Percentiles rank a stretch among this genome's conserved stretches.
Evolutionary conservation across 2,888 invertebrate species (phyloP).

Genomic region (Sclerodermus sp.): DNA sequence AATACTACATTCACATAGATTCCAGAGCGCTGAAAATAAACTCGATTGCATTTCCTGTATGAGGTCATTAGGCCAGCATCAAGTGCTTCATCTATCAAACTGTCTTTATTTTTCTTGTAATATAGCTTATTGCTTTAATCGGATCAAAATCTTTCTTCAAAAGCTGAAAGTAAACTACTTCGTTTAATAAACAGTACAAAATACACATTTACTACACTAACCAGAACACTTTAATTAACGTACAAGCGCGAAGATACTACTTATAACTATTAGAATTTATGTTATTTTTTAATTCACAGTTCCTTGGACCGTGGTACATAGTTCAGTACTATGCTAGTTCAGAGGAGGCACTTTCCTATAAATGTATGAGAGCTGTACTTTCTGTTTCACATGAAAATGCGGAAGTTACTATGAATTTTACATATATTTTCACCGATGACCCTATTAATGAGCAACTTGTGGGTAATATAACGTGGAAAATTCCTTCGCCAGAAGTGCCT

Average conservation of each 20-base stretch:
- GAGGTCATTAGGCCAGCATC: constrained; percentile 14
- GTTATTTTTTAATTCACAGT: constrained; percentile 56
- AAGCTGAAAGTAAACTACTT: not conserved
- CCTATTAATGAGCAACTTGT: constrained; percentile 76
- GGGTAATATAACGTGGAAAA: constrained; percentile 86
- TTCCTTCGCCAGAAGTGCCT: constrained; percentile 72
- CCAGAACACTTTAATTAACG: not conserved
- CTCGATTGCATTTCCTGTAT: constrained; percentile 9
- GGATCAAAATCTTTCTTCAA: too few species aligned
- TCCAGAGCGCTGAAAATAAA: constrained; percentile 13
- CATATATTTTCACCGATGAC: constrained; percentile 83
- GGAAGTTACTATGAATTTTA: constrained; percentile 85
- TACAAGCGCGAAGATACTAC: too few species aligned
- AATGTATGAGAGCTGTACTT: constrained; percentile 81
- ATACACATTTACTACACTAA: not conserved
- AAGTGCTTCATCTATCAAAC: not conserved
- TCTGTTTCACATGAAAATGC: constrained; percentile 60
- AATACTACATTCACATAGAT: not conserved
- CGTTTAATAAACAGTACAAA: not conserved
- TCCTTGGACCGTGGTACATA: constrained; percentile 83
- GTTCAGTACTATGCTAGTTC: constrained; percentile 88
- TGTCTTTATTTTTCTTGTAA: too few species aligned
- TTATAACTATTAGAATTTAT: not conserved
- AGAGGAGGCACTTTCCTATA: constrained; percentile 81
- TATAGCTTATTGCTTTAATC: too few species aligned